Evolutionary conservation across 2,113 vertebrate species (phyloP).

Genomic region (Pterocles orientalis): DNA sequence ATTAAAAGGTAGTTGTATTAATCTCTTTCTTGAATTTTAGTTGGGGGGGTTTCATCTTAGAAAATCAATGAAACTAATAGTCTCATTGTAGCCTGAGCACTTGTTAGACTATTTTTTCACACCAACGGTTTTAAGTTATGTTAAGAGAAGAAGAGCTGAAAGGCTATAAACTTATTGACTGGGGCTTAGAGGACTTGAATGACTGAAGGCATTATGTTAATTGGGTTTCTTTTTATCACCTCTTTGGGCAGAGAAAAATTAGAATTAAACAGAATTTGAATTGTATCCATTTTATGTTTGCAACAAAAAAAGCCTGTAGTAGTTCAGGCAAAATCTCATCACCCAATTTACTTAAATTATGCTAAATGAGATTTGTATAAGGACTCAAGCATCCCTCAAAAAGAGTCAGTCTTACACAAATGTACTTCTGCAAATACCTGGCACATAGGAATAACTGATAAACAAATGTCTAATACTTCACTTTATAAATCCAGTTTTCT

Average conservation of each 20-base stretch:
- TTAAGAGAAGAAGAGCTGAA: conserved; percentile 31
- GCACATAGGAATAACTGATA: neutral
- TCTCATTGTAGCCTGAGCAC: conserved; percentile 55
- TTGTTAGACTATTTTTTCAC: conserved; percentile 59
- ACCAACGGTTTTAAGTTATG: conserved; percentile 49
- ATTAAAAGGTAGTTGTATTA: conserved; percentile 81
- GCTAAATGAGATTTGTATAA: neutral
- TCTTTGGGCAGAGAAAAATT: neutral
- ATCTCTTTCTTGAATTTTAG: conserved; percentile 77
- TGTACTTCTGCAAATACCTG: neutral
- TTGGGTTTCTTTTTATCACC: neutral
- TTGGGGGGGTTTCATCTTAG: conserved; percentile 61
- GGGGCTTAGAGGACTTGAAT: neutral
- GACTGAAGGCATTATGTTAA: neutral
- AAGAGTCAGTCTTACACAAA: neutral
- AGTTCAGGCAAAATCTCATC: neutral
- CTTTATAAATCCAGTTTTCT: neutral
- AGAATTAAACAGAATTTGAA: neutral
- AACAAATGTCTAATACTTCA: neutral
- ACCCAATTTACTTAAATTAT: neutral
- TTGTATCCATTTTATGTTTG: neutral
- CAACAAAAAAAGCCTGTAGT: neutral
- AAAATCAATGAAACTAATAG: conserved; percentile 79
- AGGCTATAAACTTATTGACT: conserved; percentile 33
- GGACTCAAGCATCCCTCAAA: neutral